Conservation (phyloP, 2,888 invertebrate genomes). For the Marasmarcha lunaedactyla region DNA sequence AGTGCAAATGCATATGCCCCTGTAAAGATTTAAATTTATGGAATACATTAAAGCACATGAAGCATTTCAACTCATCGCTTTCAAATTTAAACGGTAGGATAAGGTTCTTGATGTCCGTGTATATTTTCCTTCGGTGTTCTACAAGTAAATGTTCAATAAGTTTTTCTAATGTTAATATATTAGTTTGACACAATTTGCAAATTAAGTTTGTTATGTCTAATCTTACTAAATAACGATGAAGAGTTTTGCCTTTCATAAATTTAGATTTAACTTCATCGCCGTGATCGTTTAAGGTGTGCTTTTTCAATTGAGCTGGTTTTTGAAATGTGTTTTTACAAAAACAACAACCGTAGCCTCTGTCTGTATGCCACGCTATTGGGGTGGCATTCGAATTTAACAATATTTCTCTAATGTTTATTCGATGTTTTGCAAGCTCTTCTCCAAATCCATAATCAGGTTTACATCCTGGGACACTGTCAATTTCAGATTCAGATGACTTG, state of each 20-base stretch:
- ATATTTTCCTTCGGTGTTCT: slow-evolving; percentile 46
- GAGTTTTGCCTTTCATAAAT: slow-evolving; percentile 45
- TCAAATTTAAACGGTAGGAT: slow-evolving; percentile 47
- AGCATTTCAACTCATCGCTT: slow-evolving; percentile 45
- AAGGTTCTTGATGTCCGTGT: slow-evolving; percentile 43
- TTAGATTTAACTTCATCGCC: slow-evolving; percentile 39
- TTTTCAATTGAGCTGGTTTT: slow-evolving; percentile 34
- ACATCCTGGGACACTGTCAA: no score
- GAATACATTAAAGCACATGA: slow-evolving; percentile 42
- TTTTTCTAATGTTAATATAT: slow-evolving; percentile 31
- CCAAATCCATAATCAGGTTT: slow-evolving; percentile 1
- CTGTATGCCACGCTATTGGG: slow-evolving; percentile 19
- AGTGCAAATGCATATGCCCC: slow-evolving; percentile 60
- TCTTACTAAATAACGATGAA: slow-evolving; percentile 50
- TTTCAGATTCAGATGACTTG: no score
- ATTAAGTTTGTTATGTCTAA: slow-evolving; percentile 49
- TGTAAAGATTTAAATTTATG: slow-evolving; percentile 53
- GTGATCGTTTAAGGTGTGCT: slow-evolving; percentile 44
- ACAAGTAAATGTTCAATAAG: slow-evolving; percentile 42
- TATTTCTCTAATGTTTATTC: slow-evolving; percentile 23
- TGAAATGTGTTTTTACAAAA: slow-evolving; percentile 47
- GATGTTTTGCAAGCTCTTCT: slow-evolving; percentile 17
- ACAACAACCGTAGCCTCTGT: neutral
- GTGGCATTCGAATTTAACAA: slow-evolving; percentile 32
- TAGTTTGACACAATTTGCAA: slow-evolving; percentile 42